A percentile compares a stretch with the other conserved stretches of the same genome.
Conservation (phyloP, 2,797 vertebrate species). For the Hydrocynus forskahlii region DNA sequence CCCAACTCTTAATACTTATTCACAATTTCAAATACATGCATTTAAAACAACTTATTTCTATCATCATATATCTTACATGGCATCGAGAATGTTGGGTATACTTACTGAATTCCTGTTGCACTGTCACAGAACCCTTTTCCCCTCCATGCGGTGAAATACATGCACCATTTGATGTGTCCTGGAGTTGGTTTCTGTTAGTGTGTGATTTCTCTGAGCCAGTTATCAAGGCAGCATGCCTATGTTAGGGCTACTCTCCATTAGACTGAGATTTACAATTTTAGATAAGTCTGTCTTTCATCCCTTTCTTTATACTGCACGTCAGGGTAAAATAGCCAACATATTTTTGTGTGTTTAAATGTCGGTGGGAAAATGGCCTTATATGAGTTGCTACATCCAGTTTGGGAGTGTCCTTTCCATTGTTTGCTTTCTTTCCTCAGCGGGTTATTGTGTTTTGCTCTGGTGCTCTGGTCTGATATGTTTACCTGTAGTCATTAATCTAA, state of each 20-base stretch:
- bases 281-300: not conserved
- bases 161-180: not conserved
- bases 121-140: not conserved
- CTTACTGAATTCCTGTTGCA: not conserved
- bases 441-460: conserved; percentile 21
- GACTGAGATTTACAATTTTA: not conserved
- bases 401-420: conserved; percentile 22
- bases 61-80: no score
- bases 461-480: conserved; percentile 7
- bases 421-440: conserved; percentile 23
- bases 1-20: no score
- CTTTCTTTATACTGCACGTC: not conserved
- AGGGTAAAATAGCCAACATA: not conserved
- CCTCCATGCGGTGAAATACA: not conserved
- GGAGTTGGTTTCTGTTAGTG: not conserved
- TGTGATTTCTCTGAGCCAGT: not conserved
- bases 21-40: no score
- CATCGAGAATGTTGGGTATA: not conserved
- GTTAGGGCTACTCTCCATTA: not conserved
- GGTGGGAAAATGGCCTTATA: conserved; percentile 28
- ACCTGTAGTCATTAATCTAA: conserved; percentile 36
- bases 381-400: conserved; percentile 9
- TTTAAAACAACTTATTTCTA: no score
- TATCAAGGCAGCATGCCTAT: not conserved
- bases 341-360: not conserved